Conservation (phyloP, 2,113 vertebrate species). For the Tichodroma muraria region DNA sequence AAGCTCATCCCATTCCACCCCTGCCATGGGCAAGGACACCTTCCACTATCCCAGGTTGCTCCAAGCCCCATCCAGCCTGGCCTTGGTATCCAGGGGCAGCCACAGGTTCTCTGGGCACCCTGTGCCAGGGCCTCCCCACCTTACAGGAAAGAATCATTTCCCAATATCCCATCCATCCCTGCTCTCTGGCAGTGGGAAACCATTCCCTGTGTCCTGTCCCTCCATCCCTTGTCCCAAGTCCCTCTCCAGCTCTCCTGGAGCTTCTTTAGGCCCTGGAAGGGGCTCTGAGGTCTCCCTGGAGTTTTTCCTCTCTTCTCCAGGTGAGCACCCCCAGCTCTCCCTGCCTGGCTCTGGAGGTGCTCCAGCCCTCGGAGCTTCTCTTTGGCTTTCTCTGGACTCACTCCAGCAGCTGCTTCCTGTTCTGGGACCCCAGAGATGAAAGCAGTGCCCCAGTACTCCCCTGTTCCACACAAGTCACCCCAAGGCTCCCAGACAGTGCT, state of each 20-base stretch:
- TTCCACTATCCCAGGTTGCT: rapidly evolving
- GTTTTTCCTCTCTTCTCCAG: rapidly evolving
- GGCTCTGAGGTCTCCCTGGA: not conserved
- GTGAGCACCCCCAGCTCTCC: not conserved
- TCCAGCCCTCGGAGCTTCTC: rapidly evolving
- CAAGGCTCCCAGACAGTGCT: not conserved
- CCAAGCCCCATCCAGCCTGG: not conserved
- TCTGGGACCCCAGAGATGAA: not conserved
- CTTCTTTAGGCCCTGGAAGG: rapidly evolving
- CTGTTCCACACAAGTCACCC: rapidly evolving
- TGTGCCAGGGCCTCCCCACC: not conserved
- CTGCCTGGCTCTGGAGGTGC: not conserved
- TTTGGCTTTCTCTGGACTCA: not conserved
- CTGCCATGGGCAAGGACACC: not conserved
- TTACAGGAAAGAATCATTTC: rapidly evolving
- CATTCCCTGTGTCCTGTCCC: not conserved
- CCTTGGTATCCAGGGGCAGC: not conserved
- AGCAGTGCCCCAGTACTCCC: not conserved
- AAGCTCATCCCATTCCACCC: rapidly evolving
- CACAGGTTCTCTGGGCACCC: not conserved
- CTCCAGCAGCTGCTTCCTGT: not conserved
- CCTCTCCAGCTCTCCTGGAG: not conserved
- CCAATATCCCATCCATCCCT: rapidly evolving
- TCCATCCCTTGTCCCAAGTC: not conserved
- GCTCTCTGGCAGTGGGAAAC: not conserved